These are phyloP conservation scores for Thereva nobilitata DNA, from an alignment of 2,888 invertebrate genomes.

Conservation along the genomic window DNA sequence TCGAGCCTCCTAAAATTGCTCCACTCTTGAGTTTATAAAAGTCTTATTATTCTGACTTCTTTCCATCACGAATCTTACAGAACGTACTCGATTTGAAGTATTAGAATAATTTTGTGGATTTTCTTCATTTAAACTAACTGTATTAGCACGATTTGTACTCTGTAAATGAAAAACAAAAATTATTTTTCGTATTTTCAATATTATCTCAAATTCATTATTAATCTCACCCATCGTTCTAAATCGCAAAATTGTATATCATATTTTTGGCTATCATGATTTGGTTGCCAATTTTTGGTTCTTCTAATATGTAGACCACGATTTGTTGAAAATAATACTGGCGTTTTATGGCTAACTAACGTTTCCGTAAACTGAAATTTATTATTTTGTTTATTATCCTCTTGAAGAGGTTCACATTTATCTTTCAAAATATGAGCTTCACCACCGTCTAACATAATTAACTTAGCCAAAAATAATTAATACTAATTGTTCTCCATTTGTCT, in stretches of 20 bases:
- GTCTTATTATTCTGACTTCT: slow-evolving; percentile 3
- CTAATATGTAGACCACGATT: slow-evolving; percentile 37
- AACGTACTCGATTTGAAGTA: slow-evolving; percentile 24
- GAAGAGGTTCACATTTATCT: background rate
- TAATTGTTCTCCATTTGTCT: too few species aligned
- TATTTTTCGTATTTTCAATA: background rate
- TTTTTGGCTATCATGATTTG: slow-evolving; percentile 9
- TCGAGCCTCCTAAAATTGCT: too few species aligned
- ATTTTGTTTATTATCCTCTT: background rate
- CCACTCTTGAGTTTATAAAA: background rate
- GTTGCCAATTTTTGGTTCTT: slow-evolving; percentile 21
- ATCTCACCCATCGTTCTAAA: slow-evolving; percentile 40
- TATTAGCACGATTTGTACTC: slow-evolving; percentile 38
- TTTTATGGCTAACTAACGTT: slow-evolving; percentile 33
- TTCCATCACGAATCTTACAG: slow-evolving; percentile 37
- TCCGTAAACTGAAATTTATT: slow-evolving; percentile 18
- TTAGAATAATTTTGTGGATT: slow-evolving; percentile 11
- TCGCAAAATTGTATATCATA: slow-evolving; percentile 41
- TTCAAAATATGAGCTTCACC: background rate
- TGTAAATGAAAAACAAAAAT: slow-evolving; percentile 14
- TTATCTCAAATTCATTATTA: background rate
- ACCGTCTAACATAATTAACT: slow-evolving; percentile 15
- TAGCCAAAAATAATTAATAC: background rate
- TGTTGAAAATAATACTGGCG: slow-evolving; percentile 40
- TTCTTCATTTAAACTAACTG: slow-evolving; percentile 32